Evolutionary conservation across 2,113 vertebrate species (phyloP), one percentile per base, ranked within the genome.

Genomic region (Spea multiplicata): DNA sequence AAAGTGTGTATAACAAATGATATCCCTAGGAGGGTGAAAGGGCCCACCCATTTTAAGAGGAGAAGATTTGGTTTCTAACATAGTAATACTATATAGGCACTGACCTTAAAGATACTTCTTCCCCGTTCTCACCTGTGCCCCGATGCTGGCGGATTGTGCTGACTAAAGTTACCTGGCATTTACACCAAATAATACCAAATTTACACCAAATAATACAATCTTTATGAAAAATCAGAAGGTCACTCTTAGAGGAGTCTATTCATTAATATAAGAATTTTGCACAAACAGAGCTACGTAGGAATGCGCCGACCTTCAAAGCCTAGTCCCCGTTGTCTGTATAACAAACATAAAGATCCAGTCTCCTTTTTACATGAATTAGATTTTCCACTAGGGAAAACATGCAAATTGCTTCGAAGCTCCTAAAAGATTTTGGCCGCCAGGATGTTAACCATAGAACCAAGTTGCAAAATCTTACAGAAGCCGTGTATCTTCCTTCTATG

Each of bases 71-170:
- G 89, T 94, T 92, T 91, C 91, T 81, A 85, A 89, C 84, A 89
- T 90, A 91, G 97, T 96, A 98, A 98, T 85, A 89, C 83, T 94
- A 98, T 94, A 94, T 93, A 86, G 76, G 83, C 90, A 90, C 88
- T 91, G 91, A 95, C 94, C 93, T 97, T 94, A 95, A 93, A 71
- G 94, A 93, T 88, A 93, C 84, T 80, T 81, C 90, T 88, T 81
- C 92, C 85, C 91, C 87, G 86, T 87, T 82, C 84, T 91, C 88
- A 88, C 89, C 89, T 88, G 88, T 90, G 86, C 86, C 83, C 88
- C 88, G 91, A 90, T 91, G 86, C 83, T 88, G 90, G 87, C 88
- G 94, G 93, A 94, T 89, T 83, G 88, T 83, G 81, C 89, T 78
- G 67, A 89, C 91, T 98, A 91, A 88, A 89, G 92, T 97, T 96